A percentile compares a stretch with the other conserved stretches of the same genome.
Evolutionary conservation across 2,888 invertebrate genomes (phyloP).

Genomic region (Microdon myrmicae): DNA sequence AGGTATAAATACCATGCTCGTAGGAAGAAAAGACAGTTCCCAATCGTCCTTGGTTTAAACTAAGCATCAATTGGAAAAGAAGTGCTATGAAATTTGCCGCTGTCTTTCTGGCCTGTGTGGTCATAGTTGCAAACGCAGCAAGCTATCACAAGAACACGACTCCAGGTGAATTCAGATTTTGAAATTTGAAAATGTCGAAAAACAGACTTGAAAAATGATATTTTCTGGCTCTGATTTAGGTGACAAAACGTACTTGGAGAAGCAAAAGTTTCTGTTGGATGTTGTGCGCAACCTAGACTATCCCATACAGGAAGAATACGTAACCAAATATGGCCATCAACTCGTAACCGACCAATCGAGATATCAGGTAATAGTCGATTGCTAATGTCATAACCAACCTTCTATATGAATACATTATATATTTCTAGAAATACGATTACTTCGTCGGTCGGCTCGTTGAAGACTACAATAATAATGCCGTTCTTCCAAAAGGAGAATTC

Average conservation of each 20-base stretch:
- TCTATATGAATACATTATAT: no score
- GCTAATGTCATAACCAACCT: background rate
- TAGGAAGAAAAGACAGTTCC: no score
- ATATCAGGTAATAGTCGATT: slow-evolving; percentile 57
- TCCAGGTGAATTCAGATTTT: slow-evolving; percentile 10
- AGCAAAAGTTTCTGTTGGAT: slow-evolving; percentile 60
- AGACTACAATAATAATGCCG: slow-evolving; percentile 62
- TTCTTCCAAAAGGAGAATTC: slow-evolving; percentile 70
- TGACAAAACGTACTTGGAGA: slow-evolving; percentile 56
- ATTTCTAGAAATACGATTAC: slow-evolving; percentile 55
- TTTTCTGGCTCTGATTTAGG: slow-evolving; percentile 33
- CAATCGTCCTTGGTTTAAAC: no score
- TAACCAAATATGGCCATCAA: slow-evolving; percentile 56
- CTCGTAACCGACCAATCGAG: slow-evolving; percentile 54
- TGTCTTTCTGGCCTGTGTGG: slow-evolving; percentile 60
- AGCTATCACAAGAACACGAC: slow-evolving; percentile 37
- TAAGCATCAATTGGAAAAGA: no score
- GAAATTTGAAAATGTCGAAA: background rate
- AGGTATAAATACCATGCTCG: no score
- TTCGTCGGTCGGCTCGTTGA: slow-evolving; percentile 60
- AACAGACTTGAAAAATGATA: background rate
- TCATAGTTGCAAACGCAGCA: slow-evolving; percentile 57
- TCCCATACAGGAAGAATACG: slow-evolving; percentile 60
- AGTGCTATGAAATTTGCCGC: slow-evolving; percentile 61
- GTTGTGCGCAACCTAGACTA: slow-evolving; percentile 57